Percentiles rank a stretch among this genome's conserved stretches.
Evolutionary conservation across 2,113 vertebrate genomes (phyloP).

Genomic region (Gobius niger): DNA sequence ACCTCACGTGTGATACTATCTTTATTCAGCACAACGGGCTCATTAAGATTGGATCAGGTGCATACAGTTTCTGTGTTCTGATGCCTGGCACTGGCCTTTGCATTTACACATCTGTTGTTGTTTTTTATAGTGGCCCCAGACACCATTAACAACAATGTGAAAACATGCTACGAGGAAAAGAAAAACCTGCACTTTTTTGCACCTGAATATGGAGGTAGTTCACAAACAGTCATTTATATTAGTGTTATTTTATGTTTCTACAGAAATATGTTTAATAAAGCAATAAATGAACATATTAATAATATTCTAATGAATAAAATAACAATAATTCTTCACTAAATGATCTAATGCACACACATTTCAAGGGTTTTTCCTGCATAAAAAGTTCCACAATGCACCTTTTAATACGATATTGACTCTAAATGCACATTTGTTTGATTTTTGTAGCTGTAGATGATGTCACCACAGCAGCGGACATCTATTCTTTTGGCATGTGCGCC

Average conservation of each 20-base stretch:
- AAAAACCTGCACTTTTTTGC: constrained; percentile 98
- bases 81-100: background rate
- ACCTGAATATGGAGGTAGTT: constrained; percentile 92
- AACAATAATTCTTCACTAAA: too few relatives aligned
- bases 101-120: background rate
- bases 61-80: constrained; percentile 7
- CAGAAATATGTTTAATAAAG: background rate
- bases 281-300: too few relatives aligned
- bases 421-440: constrained; percentile 1
- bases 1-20: constrained; percentile 97
- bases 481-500: constrained; percentile 98
- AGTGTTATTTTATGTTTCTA: background rate
- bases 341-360: too few relatives aligned
- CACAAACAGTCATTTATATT: background rate
- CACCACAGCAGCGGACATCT: constrained; percentile 96
- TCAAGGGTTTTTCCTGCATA: too few relatives aligned
- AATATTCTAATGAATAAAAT: too few relatives aligned
- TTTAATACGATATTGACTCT: too few relatives aligned
- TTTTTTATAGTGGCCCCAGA: constrained; percentile 87
- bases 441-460: constrained; percentile 83
- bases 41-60: constrained; percentile 98
- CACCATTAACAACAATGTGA: constrained; percentile 97
- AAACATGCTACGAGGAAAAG: constrained; percentile 95
- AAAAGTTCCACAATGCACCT: too few relatives aligned
- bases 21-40: constrained; percentile 99